Evolutionary conservation across 2,113 vertebrate species (phyloP).

Genomic region (Xenus cinereus): DNA sequence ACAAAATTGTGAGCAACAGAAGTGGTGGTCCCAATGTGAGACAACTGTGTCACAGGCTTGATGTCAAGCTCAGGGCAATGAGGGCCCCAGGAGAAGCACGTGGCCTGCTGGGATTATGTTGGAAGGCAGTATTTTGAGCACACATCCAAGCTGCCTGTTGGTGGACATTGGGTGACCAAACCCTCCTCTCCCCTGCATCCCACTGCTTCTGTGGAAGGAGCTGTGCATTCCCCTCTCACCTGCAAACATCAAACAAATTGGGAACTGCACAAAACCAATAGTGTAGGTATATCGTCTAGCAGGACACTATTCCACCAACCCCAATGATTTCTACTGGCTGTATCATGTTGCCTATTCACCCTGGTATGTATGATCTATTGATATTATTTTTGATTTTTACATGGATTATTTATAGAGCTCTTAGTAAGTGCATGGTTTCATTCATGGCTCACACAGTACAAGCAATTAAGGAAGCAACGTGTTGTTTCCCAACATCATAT

Average conservation of each 20-base stretch:
- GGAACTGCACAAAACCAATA: background rate
- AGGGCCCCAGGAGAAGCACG: rapidly evolving
- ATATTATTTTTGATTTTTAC: background rate
- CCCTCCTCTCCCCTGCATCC: background rate
- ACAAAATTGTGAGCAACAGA: background rate
- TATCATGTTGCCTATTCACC: background rate
- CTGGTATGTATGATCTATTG: background rate
- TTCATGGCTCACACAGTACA: background rate
- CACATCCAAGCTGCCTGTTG: background rate
- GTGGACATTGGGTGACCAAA: background rate
- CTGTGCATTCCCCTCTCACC: background rate
- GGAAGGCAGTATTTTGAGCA: background rate
- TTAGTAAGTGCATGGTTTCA: background rate
- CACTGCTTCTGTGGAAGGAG: background rate
- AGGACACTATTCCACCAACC: background rate
- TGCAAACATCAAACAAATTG: background rate
- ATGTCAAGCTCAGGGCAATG: rapidly evolving
- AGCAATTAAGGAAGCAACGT: background rate
- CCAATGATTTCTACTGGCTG: background rate
- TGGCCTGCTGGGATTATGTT: background rate
- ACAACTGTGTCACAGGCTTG: rapidly evolving
- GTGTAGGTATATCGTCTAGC: background rate
- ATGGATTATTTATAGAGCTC: background rate
- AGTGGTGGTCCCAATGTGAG: background rate
- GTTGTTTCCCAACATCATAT: background rate